Evolutionary conservation across 2,797 vertebrate genomes (phyloP).

Genomic region (Antrozous pallidus): DNA sequence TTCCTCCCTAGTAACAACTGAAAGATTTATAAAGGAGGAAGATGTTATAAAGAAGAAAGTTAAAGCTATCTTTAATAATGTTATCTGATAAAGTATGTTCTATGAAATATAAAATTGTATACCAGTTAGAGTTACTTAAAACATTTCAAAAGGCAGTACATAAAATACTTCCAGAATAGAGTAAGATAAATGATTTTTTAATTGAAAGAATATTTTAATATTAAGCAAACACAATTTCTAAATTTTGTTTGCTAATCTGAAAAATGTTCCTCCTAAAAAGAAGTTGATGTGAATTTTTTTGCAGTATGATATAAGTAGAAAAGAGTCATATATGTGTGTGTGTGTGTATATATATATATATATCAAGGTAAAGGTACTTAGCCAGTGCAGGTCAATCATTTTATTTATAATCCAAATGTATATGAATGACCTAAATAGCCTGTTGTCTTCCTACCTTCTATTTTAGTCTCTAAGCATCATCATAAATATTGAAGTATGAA

Average conservation of each 20-base stretch:
- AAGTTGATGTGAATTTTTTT: conserved; percentile 27
- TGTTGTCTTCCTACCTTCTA: conserved; percentile 60
- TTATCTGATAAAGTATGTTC: neutral
- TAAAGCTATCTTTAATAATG: neutral
- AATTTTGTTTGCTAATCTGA: neutral
- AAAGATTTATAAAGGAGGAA: conserved; percentile 20
- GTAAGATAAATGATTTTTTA: conserved; percentile 2
- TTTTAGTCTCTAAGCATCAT: conserved; percentile 64
- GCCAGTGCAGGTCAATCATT: conserved; percentile 26
- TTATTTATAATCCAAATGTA: conserved; percentile 53
- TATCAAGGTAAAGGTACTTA: conserved; percentile 10
- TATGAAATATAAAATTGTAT: neutral
- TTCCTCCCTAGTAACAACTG: neutral
- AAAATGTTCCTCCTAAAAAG: neutral
- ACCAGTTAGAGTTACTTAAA: neutral
- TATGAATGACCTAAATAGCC: conserved; percentile 60
- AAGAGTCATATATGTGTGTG: neutral
- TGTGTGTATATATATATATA: neutral
- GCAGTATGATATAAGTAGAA: neutral
- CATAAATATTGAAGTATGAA: conserved; percentile 65
- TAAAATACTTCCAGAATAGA: neutral
- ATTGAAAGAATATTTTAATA: conserved; percentile 40
- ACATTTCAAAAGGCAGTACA: conserved; percentile 7
- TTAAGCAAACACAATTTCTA: neutral
- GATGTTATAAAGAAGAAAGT: neutral